phyloP scores from a whole-genome alignment of 2,113 vertebrate species.

The Emberiza fucata region DNA sequence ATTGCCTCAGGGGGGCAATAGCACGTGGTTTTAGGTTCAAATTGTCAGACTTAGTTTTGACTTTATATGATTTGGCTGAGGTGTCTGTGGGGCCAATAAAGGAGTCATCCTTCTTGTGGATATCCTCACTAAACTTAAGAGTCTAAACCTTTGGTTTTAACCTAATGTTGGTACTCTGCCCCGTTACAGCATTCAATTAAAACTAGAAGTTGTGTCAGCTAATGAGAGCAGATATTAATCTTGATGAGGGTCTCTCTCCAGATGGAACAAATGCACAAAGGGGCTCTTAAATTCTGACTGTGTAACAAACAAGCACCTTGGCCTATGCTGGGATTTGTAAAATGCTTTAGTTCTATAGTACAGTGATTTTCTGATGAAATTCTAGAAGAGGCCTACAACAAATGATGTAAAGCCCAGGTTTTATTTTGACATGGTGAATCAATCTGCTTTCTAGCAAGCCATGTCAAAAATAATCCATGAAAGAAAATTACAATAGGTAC shows the following conservation, averaged over 20 bases:
- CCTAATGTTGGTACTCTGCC: not conserved
- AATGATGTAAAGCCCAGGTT: not conserved
- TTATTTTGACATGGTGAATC: not conserved
- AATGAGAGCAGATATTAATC: not conserved
- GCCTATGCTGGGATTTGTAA: not conserved
- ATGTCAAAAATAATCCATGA: not conserved
- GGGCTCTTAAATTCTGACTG: not conserved
- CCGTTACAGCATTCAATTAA: not conserved
- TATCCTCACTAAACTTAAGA: not conserved
- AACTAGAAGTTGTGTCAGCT: not conserved
- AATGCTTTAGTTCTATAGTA: not conserved
- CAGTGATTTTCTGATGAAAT: not conserved
- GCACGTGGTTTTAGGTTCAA: not conserved
- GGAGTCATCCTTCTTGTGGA: not conserved
- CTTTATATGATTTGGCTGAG: not conserved
- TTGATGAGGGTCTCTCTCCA: not conserved
- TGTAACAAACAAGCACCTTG: not conserved
- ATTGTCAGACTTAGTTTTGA: not conserved
- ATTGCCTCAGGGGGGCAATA: accelerated
- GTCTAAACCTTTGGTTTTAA: not conserved
- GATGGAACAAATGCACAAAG: not conserved
- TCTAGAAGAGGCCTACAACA: not conserved
- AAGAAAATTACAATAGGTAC: not conserved
- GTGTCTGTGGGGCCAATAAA: not conserved
- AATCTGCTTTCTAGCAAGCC: not conserved